Conservation (phyloP, 2,888 invertebrate species). For the Lasioglossum zephyrum region DNA sequence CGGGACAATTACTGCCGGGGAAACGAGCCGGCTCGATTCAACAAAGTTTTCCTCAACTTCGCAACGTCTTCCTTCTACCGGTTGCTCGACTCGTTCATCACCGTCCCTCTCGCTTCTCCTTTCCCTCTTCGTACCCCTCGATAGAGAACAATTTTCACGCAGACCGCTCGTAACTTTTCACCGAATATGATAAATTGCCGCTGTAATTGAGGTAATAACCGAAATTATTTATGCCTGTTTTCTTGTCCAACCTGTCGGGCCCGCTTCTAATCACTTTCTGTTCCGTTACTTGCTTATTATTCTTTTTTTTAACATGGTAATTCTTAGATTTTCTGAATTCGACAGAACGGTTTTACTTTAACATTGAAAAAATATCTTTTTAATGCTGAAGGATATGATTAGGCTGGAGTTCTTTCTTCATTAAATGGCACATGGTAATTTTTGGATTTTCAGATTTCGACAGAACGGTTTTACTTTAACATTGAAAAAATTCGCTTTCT, state of each 20-base stretch:
- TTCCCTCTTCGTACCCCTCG: neutral
- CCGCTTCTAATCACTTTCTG: neutral
- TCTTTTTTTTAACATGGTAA: too few relatives aligned
- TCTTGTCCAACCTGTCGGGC: neutral
- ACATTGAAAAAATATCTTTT: too few relatives aligned
- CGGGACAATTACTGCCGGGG: slow-evolving; percentile 73
- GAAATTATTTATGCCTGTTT: slow-evolving; percentile 3
- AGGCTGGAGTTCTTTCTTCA: too few relatives aligned
- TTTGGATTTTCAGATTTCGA: too few relatives aligned
- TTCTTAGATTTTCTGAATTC: too few relatives aligned
- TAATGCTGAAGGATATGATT: too few relatives aligned
- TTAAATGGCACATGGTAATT: too few relatives aligned
- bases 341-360: too few relatives aligned
- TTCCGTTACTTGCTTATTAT: neutral
- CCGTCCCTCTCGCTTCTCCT: neutral
- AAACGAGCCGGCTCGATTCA: slow-evolving; percentile 66
- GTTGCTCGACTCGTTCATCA: slow-evolving; percentile 4
- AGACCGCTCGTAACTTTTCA: slow-evolving; percentile 22
- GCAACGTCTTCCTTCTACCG: slow-evolving; percentile 41
- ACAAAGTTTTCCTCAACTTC: slow-evolving; percentile 65
- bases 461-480: too few relatives aligned
- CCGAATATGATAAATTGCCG: slow-evolving; percentile 26
- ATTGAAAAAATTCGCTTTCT: too few relatives aligned
- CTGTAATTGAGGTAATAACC: slow-evolving; percentile 25
- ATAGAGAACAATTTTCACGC: slow-evolving; percentile 27